Base-by-base conservation (phyloP, 2,113 vertebrate genomes). In the Equus quagga region DNA sequence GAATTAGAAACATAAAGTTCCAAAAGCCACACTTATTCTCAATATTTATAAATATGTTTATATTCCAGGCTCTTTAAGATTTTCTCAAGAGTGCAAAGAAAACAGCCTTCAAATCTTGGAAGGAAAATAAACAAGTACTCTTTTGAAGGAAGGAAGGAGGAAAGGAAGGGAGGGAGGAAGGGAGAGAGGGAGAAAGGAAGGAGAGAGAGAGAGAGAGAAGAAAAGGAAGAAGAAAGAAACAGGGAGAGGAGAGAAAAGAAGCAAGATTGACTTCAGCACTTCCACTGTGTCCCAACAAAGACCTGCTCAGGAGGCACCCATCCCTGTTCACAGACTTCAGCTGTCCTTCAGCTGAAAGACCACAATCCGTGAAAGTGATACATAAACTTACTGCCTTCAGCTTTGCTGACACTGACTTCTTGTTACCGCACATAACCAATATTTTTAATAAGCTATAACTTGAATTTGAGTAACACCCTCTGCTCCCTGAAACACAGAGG, bases 271-370 rank as follows among this genome's bases (percentile, higher is more conserved):
- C 8, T 3, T 78, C n/a, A 67, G 65, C 33, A 76, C 3, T 23
- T 31, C 70, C 8, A 36, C 24, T 91, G 1, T 15, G 0, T 70
- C 26, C 83, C 5, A 44, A 23, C 44, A 64, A 90, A 94, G 3
- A 36, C 28, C 4, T 60, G 76, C 82, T 67, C 44, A 18, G 31
- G 41, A 97, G 95, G 65, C 62, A 70, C 0, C 76, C 96, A 86
- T 64, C 83, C 73, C 78, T 83, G 83, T 91, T 92, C 92, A 73
- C 83, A 90, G 96, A 19, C 93, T 97, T 97, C 36, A 41, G 36
- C 96, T 96, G 69, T 96, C 84, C 97, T 84, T 97, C 83, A 67
- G 23, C 96, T 96, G 36, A 98, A 95, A 98, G 75, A 69, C 54
- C 92, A 97, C 93, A 58, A 51, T 96, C 92, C 96, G 64, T 70